phyloP scores from a whole-genome alignment of 2,113 vertebrate species.

The Hippopotamus amphibius region DNA sequence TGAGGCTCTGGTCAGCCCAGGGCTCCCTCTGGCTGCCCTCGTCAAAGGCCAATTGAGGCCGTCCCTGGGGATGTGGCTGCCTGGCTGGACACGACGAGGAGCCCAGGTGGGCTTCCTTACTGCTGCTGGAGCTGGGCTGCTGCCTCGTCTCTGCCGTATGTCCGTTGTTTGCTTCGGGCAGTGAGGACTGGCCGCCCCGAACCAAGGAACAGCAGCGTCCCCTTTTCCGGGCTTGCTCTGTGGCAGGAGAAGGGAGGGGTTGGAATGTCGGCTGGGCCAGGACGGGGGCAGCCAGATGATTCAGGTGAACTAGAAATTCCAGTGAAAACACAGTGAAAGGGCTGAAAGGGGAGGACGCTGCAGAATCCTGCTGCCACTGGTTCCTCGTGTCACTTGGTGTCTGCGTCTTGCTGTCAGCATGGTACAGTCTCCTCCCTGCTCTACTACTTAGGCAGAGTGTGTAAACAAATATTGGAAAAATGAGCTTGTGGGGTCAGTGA shows the following conservation, averaged over 20 bases:
- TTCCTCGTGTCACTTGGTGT: neutral
- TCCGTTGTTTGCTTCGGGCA: neutral
- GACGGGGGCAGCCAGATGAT: conserved; percentile 44
- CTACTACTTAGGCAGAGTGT: neutral
- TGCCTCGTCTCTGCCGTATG: neutral
- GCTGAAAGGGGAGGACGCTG: neutral
- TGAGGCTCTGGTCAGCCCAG: conserved; percentile 56
- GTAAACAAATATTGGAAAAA: neutral
- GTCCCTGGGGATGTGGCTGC: neutral
- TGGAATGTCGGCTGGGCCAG: neutral
- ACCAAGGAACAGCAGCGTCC: neutral
- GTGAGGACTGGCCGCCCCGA: neutral
- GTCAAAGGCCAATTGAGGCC: conserved; percentile 68
- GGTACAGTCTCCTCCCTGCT: neutral
- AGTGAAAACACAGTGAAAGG: neutral
- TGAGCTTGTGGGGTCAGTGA: neutral
- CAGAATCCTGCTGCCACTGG: neutral
- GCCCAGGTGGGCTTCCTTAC: neutral
- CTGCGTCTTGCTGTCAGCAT: neutral
- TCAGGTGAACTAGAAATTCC: conserved; percentile 2
- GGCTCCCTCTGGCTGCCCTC: conserved; percentile 38
- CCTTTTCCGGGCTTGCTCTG: conserved; percentile 15
- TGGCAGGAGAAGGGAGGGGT: neutral
- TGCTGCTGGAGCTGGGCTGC: conserved; percentile 4
- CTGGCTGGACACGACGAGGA: neutral